phyloP scores from a whole-genome alignment of 2,113 vertebrate genomes.

The Tragelaphus scriptus region DNA sequence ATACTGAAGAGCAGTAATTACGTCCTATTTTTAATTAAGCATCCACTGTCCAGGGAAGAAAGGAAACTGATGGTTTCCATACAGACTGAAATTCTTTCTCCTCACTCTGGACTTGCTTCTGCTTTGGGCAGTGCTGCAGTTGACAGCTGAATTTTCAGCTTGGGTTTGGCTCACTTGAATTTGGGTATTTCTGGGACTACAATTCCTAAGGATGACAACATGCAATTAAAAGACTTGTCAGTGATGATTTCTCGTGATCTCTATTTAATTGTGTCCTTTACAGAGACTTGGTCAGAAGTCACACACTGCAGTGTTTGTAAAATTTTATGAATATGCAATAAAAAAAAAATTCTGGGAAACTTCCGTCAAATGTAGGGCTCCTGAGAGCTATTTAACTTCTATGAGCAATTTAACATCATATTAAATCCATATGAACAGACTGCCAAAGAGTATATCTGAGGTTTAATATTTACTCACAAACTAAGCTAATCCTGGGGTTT shows the following conservation, averaged over 20 bases:
- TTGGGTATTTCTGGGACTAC: not conserved
- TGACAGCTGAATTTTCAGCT: not conserved
- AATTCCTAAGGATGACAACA: slow-evolving; percentile 8
- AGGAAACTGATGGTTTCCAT: slow-evolving; percentile 15
- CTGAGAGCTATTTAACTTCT: not conserved
- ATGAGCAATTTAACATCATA: not conserved
- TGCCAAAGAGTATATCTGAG: not conserved
- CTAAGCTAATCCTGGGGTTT: not conserved
- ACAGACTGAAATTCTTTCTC: not conserved
- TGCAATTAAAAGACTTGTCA: not conserved
- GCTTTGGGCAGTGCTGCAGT: not conserved
- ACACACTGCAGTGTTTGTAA: slow-evolving; percentile 44
- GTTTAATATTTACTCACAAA: slow-evolving; percentile 18
- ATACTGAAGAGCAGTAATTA: slow-evolving; percentile 40
- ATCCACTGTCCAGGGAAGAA: slow-evolving; percentile 33
- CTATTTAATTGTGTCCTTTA: slow-evolving; percentile 57
- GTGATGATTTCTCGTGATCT: not conserved
- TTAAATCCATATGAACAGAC: not conserved
- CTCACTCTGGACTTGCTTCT: not conserved
- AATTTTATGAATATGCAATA: slow-evolving; percentile 31
- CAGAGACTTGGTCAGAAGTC: slow-evolving; percentile 33
- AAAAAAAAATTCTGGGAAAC: not conserved
- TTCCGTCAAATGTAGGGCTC: not conserved
- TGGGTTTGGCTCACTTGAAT: not conserved
- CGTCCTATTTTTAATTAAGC: slow-evolving; percentile 46